Evolutionary conservation across 92 coral and sea anemone genomes (phyloP), one percentile per base, ranked within the genome.

Genomic region (Epizoanthus illoricatus): DNA sequence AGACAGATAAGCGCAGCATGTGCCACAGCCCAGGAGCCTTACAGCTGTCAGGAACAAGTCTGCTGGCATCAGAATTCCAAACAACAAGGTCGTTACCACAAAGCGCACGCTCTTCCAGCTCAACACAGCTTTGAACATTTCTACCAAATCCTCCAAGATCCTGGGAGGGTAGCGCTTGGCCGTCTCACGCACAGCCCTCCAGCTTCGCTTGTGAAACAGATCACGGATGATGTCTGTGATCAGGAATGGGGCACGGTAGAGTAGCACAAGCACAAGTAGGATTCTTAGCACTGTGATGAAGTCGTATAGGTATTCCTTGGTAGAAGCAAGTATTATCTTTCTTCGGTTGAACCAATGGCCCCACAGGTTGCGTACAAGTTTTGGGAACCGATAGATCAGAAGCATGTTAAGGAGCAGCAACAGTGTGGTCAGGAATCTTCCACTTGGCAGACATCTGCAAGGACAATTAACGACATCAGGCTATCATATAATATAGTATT

Each of bases 61-160:
- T 3, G 99, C 99, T 5, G 99, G 99, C 90, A 96, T 96, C 54
- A 96, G 88, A 8, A 96, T 90, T 41, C 99, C 99, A 87, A 96
- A 96, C 59, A 96, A 68, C 40, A 90, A 36, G n/a, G 99, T 90
- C 18, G 99, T 94, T 76, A 96, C 86, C 41, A 85, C 40, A 69
- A 90, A 96, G 10, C 99, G 94, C 15, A 96, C 87, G n/a, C 88
- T 93, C 45, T 94, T 88, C 99, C 99, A 96, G 60, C 92, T 89
- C 17, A 90, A 74, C 16, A 96, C 80, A 10, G 81, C 86, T 5
- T 85, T 45, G 55, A 94, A 5, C 41, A 96, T 76, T 15, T 87
- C 82, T 2, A 69, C 84, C 40, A 96, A 13, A 71, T 96, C 99
- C 65, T 88, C 90, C 36, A 78, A 63, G 21, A 96, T 81, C 81